A percentile compares a stretch with the other conserved stretches of the same genome.
Evolutionary conservation across 2,113 vertebrate genomes (phyloP).

Genomic region (Sinocyclocheilus grahami): DNA sequence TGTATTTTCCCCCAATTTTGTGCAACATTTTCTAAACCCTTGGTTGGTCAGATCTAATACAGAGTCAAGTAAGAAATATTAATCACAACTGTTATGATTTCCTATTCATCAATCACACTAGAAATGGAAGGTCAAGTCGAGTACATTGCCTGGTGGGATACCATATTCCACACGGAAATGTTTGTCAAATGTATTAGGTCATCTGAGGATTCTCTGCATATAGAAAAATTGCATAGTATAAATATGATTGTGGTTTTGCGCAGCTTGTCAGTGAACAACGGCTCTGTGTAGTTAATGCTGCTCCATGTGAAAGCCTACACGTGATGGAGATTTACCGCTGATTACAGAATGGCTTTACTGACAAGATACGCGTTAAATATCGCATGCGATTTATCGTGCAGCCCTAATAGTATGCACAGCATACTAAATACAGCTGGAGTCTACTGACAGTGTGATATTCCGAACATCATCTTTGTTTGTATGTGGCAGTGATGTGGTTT

Average conservation of each 20-base stretch:
- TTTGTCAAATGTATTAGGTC: conserved; percentile 77
- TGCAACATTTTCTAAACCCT: not conserved
- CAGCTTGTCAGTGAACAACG: no score
- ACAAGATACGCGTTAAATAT: no score
- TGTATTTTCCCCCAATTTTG: not conserved
- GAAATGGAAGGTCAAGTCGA: not conserved
- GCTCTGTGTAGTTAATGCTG: no score
- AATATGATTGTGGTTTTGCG: no score
- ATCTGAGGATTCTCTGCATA: conserved; percentile 66
- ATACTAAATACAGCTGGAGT: not conserved
- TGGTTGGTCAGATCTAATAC: not conserved
- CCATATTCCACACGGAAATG: conserved; percentile 69
- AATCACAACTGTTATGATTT: not conserved
- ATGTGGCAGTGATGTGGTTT: not conserved
- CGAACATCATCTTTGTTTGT: conserved; percentile 13
- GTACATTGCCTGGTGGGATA: conserved; percentile 62
- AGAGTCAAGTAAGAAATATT: not conserved
- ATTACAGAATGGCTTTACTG: no score
- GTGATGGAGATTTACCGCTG: no score
- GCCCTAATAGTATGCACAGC: not conserved
- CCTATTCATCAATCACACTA: not conserved
- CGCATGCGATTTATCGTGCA: no score
- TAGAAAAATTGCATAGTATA: conserved; percentile 1
- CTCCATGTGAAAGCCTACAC: no score
- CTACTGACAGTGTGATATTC: no score